Percentiles rank a stretch among this genome's conserved stretches.
These are phyloP conservation scores for Punctoribates punctum DNA, from an alignment of 2,888 invertebrate genomes.

Conservation along the genomic window DNA sequence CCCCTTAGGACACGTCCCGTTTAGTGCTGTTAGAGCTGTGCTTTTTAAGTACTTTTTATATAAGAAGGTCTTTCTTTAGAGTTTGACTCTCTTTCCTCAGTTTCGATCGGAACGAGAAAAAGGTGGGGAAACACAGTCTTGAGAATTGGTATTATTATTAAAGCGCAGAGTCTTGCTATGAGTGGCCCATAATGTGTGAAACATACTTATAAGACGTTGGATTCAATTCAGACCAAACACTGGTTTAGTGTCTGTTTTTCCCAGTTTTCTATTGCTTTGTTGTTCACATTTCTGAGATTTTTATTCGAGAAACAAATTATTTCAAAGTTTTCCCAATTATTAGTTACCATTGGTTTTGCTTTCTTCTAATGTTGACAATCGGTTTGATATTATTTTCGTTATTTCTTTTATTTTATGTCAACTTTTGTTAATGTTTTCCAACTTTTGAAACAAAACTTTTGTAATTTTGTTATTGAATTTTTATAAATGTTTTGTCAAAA, in stretches of 20 bases:
- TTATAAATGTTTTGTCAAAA: too few relatives aligned
- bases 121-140: constrained; percentile 16
- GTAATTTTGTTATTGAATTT: too few relatives aligned
- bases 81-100: not conserved
- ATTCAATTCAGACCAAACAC: not conserved
- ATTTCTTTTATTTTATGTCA: not conserved
- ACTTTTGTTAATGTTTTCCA: too few relatives aligned
- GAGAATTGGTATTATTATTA: not conserved
- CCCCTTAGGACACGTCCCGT: constrained; percentile 31
- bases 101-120: not conserved
- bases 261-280: not conserved
- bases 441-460: too few relatives aligned
- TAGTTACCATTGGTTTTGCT: not conserved
- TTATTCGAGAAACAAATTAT: not conserved
- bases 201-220: not conserved
- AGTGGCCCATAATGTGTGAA: not conserved
- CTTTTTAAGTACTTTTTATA: constrained; percentile 24
- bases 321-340: not conserved
- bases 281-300: not conserved
- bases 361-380: not conserved
- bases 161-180: not conserved
- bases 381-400: constrained; percentile 2
- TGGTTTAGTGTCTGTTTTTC: not conserved
- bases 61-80: constrained; percentile 5
- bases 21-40: not conserved